Evolutionary conservation across 2,888 invertebrate species (phyloP), one percentile per base, ranked within the genome.

Genomic region (Luperina nickerlii): DNA sequence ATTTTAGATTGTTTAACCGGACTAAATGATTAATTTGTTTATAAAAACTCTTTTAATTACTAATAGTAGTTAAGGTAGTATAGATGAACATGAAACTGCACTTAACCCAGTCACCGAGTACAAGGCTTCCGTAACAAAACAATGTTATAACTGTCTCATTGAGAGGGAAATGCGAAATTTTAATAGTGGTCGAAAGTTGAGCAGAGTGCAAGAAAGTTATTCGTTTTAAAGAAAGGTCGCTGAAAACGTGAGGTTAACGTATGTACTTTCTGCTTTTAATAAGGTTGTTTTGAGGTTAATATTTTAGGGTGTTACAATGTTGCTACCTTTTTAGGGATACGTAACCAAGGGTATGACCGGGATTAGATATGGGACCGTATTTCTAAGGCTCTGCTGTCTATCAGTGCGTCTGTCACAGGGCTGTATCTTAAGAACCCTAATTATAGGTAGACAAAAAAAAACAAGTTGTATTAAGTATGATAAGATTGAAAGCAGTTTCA

Each of bases 21-120:
- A n/a, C n/a, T n/a, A n/a, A n/a, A n/a, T n/a, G n/a, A n/a, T n/a
- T n/a, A n/a, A n/a, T n/a, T n/a, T n/a, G n/a, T n/a, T n/a, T n/a
- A n/a, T n/a, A n/a, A n/a, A n/a, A n/a, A n/a, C n/a, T n/a, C n/a
- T n/a, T n/a, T n/a, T n/a, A n/a, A n/a, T n/a, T n/a, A n/a, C n/a
- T n/a, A n/a, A n/a, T n/a, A n/a, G n/a, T n/a, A n/a, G n/a, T n/a
- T n/a, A n/a, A n/a, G n/a, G n/a, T n/a, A n/a, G 48, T 65, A 71
- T 54, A 80, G 74, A 42, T 42, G 67, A 77, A 87, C 87, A 88
- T 9, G 78, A 69, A 48, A 84, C 48, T 68, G 79, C 86, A 88
- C 87, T 87, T 86, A 88, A 76, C 78, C 78, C 71, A 74, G 75
- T 85, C 74, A 69, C 66, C 63, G 51, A 67, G 63, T 42, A 66